Evolutionary conservation across 2,797 vertebrate genomes (phyloP).

Genomic region (Trematomus bernacchii): DNA sequence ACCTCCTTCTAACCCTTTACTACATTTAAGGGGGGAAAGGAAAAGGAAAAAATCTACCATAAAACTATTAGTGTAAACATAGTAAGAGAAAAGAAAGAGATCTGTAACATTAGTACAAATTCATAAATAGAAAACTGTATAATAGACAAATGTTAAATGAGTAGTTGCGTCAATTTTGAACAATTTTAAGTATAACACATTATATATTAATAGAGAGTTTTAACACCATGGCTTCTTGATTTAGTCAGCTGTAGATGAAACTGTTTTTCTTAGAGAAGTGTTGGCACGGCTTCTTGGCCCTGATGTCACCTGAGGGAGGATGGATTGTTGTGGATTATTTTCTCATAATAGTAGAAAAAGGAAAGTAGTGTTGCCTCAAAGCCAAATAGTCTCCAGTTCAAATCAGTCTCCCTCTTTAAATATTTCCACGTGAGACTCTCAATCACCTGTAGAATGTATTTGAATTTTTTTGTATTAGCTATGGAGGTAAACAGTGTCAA

Average conservation of each 20-base stretch:
- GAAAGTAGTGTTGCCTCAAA: not conserved
- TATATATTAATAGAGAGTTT: too few species aligned
- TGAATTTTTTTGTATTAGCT: not conserved
- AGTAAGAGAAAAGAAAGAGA: not conserved
- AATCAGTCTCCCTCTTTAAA: not conserved
- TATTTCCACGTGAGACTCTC: not conserved
- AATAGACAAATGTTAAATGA: not conserved
- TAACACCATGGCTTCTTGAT: not conserved
- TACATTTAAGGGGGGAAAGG: too few species aligned
- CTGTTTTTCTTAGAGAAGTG: slow-evolving; percentile 14
- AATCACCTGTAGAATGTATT: not conserved
- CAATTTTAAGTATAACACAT: too few species aligned
- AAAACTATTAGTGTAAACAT: too few species aligned
- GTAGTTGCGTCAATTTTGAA: too few species aligned
- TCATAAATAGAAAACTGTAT: not conserved
- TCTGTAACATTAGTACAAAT: not conserved
- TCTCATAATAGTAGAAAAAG: slow-evolving; percentile 19
- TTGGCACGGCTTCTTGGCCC: slow-evolving; percentile 19
- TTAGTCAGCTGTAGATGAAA: not conserved
- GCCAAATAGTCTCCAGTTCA: not conserved
- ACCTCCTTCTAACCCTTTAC: too few species aligned
- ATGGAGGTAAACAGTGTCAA: too few species aligned
- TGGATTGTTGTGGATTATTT: slow-evolving; percentile 26
- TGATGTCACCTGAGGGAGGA: not conserved
- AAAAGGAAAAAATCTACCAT: too few species aligned